These are phyloP conservation scores for Rhingia campestris DNA, from an alignment of 2,888 invertebrate species.

Conservation along the genomic window DNA sequence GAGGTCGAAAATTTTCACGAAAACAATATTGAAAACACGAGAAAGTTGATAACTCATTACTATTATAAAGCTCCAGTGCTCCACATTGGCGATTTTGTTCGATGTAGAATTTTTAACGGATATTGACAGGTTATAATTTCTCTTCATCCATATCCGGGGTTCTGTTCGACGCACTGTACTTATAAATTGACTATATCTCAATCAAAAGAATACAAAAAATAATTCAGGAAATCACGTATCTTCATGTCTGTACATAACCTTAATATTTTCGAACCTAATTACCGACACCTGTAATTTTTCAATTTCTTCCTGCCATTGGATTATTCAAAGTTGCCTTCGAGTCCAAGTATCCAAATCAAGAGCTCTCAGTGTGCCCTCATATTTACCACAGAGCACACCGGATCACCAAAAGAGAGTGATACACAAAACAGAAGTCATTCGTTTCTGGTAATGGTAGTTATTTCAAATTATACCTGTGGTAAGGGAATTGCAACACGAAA, in stretches of 20 bases:
- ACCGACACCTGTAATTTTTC: conserved; percentile 12
- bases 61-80: too few species aligned
- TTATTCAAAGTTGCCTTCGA: background rate
- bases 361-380: conserved; percentile 22
- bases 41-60: too few species aligned
- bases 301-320: background rate
- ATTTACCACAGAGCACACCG: conserved; percentile 1
- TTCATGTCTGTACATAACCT: conserved; percentile 2
- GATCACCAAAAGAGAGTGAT: conserved; percentile 29
- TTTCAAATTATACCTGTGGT: conserved; percentile 28
- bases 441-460: conserved; percentile 57
- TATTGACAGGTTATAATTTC: too few species aligned
- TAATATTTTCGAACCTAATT: conserved; percentile 6
- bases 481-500: conserved; percentile 5
- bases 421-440: conserved; percentile 67
- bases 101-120: too few species aligned
- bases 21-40: too few species aligned
- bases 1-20: too few species aligned
- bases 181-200: background rate
- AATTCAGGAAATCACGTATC: background rate
- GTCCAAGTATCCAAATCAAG: conserved; percentile 20
- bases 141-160: too few species aligned
- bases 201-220: background rate
- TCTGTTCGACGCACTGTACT: too few species aligned
- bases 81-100: too few species aligned